Base-by-base conservation (phyloP, 2,888 invertebrate species). In the Litoditis marina region DNA sequence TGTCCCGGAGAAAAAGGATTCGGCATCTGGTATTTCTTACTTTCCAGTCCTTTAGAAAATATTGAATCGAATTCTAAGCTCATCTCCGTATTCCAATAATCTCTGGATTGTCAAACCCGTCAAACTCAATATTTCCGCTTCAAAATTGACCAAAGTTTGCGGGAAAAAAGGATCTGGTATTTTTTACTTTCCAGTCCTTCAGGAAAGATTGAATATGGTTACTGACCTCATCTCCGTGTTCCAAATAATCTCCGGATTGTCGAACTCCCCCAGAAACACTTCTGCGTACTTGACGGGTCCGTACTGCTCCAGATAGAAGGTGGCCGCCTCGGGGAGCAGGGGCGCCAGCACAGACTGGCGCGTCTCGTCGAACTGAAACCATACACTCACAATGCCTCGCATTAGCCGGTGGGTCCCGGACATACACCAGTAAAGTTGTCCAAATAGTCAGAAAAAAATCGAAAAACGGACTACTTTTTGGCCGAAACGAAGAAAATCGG, bases 171-270 rank as follows among this genome's bases (percentile, higher is more conserved):
- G 19, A 47, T 16, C 39, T n/a, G 11, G 11, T 11, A 36, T 25
- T 11, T 28, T 30, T 7, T 11, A 28, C 51, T 51, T 19, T 11
- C 11, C 31, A 25, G 11, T 6, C 28, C 11, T 30, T 25, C 13
- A 16, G 13, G 53, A 25, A n/a, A n/a, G n/a, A n/a, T n/a, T n/a
- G n/a, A n/a, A n/a, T n/a, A n/a, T n/a, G n/a, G 11, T 39, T 19
- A 19, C n/a, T 22, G 36, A 89, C 90, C 91, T 89, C 96, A 98
- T 98, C 85, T 94, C 94, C 0, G 90, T 88, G 84, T 92, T 96
- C 98, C 98, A 98, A 72, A 98, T 98, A 0, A 94, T 95, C 86
- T 99, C 98, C 0, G 98, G 98, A 7, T 96, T 98, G 85, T 99
- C 96, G 86, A 92, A 98, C 86, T 99, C 98, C 0, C 96, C 96